Percentiles rank a stretch among this genome's conserved stretches.
Evolutionary conservation across 2,113 vertebrate species (phyloP).

Genomic region (Charina bottae): DNA sequence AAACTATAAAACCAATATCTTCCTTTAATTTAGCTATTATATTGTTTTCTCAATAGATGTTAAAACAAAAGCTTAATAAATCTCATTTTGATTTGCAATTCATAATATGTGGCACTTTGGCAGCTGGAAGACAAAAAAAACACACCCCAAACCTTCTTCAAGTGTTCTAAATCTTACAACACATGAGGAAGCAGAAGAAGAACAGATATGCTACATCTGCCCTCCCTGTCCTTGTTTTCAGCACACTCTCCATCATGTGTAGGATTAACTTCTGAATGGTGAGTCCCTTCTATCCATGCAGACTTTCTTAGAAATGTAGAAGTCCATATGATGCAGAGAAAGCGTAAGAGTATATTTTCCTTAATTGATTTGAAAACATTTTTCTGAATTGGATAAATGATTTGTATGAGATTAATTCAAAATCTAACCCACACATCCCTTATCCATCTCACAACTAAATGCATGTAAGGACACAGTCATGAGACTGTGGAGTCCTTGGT

Average conservation of each 20-base stretch:
- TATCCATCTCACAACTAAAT: not conserved
- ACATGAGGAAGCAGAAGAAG: not conserved
- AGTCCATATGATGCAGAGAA: not conserved
- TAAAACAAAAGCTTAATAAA: not conserved
- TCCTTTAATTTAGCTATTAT: conserved; percentile 5
- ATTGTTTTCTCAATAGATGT: not conserved
- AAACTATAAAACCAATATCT: conserved; percentile 13
- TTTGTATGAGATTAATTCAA: not conserved
- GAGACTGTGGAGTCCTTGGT: too few species aligned
- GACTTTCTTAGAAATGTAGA: not conserved
- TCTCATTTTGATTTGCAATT: not conserved
- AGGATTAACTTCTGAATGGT: not conserved
- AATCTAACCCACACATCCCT: not conserved
- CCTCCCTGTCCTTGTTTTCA: not conserved
- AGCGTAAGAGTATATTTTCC: not conserved
- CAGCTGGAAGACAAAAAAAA: not conserved
- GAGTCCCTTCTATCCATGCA: not conserved
- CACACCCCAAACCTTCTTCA: too few species aligned
- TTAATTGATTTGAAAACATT: not conserved
- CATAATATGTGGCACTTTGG: not conserved
- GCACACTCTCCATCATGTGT: not conserved
- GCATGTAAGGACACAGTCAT: not conserved
- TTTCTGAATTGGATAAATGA: not conserved
- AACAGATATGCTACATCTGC: not conserved
- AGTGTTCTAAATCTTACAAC: not conserved